Evolutionary conservation across 2,797 vertebrate genomes (phyloP), one percentile per base, ranked within the genome.

Genomic region (Chaetophractus vellerosus): DNA sequence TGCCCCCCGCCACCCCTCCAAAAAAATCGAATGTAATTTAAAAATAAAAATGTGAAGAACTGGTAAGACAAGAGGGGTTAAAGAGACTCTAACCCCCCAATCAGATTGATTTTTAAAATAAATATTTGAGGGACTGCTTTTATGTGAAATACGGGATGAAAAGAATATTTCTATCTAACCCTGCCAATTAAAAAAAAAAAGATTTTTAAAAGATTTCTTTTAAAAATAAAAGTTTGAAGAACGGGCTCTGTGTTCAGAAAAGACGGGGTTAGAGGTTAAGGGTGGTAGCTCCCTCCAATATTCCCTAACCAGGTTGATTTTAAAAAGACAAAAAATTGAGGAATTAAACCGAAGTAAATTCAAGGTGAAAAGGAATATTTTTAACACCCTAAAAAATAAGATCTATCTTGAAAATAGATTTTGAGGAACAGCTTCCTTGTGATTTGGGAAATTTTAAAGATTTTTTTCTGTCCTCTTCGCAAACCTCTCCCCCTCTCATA

Each of bases 91-190:
- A 57, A 38, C 63, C 31, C 59, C 86, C 75, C 50, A 41, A 2
- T 24, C 78, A 95, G 75, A 74, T 4, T 41, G 90, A 88, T 81
- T 90, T 92, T 75, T 52, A 71, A 86, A 93, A 96, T 79, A 94
- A 93, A 74, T 93, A 82, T 75, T 88, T 71, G 80, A 88, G 57
- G 31, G 87, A 19, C 52, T 74, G 24, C 87, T 93, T 78, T 74
- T 82, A 85, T 88, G 38, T 50, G 81, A 68, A 88, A 95, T 80
- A 87, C 57, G 4, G 71, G 10, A 38, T 41, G 50, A 88, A 75
- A 4, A 68, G 24, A 82, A 36, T 87, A 18, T 82, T 88, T 83
- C 82, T 91, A 31, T 50, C 61, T 52, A 61, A 41, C 66, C 28
- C 36, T 63, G 74, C 61, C 55, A 66, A 41, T 71, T 69, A 4